Evolutionary conservation across 2,888 invertebrate species (phyloP), one percentile per base, ranked within the genome.

Genomic region (Melitaea athalia): DNA sequence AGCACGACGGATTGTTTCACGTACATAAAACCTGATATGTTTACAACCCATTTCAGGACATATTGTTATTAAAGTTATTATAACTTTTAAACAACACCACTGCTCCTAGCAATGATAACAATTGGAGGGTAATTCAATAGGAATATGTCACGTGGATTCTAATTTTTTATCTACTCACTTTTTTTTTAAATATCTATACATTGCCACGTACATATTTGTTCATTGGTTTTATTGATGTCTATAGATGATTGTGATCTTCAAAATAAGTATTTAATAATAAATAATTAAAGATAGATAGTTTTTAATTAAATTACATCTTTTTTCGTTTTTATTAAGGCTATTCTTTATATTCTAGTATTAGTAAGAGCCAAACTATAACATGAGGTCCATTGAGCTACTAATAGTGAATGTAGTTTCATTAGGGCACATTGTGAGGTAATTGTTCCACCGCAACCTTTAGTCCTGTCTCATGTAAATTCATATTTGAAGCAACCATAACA

Each of bases 381-480:
- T 14, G 6, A 50, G 8, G 57, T 15, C 57, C 57, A 57, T 57
- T 57, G 38, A 42, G 8, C 6, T n/a, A 38, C 38, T 15, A 33
- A 12, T n/a, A n/a, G 5, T 67, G 67, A 67, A 67, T 67, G 76
- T 73, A 63, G 78, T 79, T 71, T 85, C 81, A 85, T 85, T 87
- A 87, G 85, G 73, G 17, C 64, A 73, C 78, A 87, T 87, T 87
- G 84, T 85, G 17, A 60, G 69, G 43, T 74, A 77, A 82, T 84
- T 86, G 88, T 85, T 83, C 82, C 74, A 77, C 78, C 76, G 71
- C 69, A 62, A 43, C 63, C 57, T 57, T 14, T 24, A 55, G 53
- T 12, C 74, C 75, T 76, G 77, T 84, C 81, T 83, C 82, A 88
- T 88, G 88, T 84, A 84, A 88, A 88, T 87, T 60, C 59, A 33